Evolutionary conservation across 2,113 vertebrate species (phyloP), one percentile per base, ranked within the genome.

Genomic region (Plectropomus leopardus): DNA sequence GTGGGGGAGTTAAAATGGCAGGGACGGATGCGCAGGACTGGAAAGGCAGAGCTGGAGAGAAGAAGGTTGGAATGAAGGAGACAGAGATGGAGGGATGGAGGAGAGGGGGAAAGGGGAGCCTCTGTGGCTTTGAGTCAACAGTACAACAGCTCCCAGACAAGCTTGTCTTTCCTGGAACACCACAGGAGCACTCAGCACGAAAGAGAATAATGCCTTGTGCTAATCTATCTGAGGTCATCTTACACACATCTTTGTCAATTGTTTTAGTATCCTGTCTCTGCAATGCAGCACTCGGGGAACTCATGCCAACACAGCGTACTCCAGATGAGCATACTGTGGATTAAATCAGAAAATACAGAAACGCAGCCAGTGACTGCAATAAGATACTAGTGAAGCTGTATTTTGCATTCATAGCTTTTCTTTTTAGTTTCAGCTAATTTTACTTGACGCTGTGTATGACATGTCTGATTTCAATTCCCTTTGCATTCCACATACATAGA

Each of bases 131-230:
- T 60, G 82, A 87, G 66, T 91, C 84, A 86, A 82, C 17, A 0
- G 48, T 42, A 64, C 72, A 90, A 84, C 69, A 58, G 73, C 89
- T 91, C 84, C 78, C 75, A 86, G 88, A 82, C 78, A 76, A 75
- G 75, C 61, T 85, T 55, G 15, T 70, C 70, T 92, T 91, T 92
- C 90, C 89, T 74, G 86, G 90, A 93, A 92, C 77, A 70, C 54
- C 54, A 36, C 65, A 57, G 80, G 61, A 85, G 64, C 54, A 44
- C 73, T 81, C 74, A 72, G 76, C 85, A 85, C 55, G 24, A 72
- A 79, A 72, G 45, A 87, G 44, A 90, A 73, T 81, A 78, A 89
- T 70, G 53, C 71, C 58, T 54, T 53, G 50, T 58, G 58, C 59
- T 86, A 54, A 74, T 84, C 65, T 61, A 26, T 78, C 72, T 69